Conservation (phyloP, 2,888 invertebrate species). For the Athrips mouffetella region DNA sequence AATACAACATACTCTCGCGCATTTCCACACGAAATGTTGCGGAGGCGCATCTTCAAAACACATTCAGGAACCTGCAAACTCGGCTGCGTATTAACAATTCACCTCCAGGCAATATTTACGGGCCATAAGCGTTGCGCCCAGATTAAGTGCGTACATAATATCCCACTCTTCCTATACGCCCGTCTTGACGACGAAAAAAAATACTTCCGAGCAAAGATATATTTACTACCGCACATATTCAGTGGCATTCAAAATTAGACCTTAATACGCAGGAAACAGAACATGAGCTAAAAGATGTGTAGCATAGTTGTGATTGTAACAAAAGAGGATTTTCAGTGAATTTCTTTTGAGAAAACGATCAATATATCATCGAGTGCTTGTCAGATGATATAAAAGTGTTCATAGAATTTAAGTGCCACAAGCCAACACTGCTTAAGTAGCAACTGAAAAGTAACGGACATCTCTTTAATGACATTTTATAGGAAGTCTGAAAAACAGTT, state of each 20-base stretch:
- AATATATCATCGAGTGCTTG: constrained; percentile 42
- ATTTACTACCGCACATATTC: neutral
- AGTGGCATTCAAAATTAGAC: constrained; percentile 27
- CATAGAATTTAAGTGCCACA: constrained; percentile 28
- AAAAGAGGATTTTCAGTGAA: constrained; percentile 33
- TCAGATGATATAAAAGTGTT: constrained; percentile 37
- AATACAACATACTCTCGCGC: constrained; percentile 1
- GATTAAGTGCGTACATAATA: constrained; percentile 41
- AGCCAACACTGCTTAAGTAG: neutral
- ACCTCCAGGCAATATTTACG: constrained; percentile 34
- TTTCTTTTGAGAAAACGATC: constrained; percentile 47
- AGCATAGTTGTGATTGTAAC: constrained; percentile 21
- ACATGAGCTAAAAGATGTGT: constrained; percentile 1
- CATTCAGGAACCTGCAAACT: constrained; percentile 17
- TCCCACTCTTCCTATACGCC: constrained; percentile 29
- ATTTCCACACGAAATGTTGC: constrained; percentile 22
- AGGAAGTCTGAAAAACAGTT: too few relatives aligned
- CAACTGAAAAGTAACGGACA: too few relatives aligned
- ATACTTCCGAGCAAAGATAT: neutral
- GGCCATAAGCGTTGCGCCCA: constrained; percentile 30
- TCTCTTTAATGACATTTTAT: too few relatives aligned
- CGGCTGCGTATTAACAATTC: constrained; percentile 20
- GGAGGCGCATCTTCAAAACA: constrained; percentile 35
- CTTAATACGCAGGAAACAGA: constrained; percentile 26
- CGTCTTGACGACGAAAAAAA: constrained; percentile 19